Percentiles rank a stretch among this genome's conserved stretches.
Conservation (phyloP, 2,888 invertebrate genomes). For the Clitarchus hookeri region DNA sequence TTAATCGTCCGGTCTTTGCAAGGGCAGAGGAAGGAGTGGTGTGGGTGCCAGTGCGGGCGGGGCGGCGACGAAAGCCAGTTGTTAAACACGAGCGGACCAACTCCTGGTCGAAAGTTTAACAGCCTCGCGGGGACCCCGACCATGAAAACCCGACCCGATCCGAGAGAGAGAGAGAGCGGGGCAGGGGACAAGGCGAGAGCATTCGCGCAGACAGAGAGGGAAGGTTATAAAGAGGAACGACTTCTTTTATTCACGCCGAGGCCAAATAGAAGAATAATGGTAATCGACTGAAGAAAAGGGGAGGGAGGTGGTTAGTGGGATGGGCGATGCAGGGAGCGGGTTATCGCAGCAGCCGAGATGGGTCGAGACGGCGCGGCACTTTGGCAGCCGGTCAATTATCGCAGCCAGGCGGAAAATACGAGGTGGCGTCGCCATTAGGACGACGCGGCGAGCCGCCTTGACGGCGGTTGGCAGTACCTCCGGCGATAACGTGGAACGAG, state of each 20-base stretch:
- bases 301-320: background rate
- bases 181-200: too few species aligned
- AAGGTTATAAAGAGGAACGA: background rate
- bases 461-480: background rate
- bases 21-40: background rate
- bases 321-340: background rate
- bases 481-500: background rate
- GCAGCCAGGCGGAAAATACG: background rate
- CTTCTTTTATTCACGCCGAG: slow-evolving; percentile 6
- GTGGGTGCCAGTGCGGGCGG: background rate
- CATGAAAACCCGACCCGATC: background rate
- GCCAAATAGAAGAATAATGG: slow-evolving; percentile 14
- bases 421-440: slow-evolving; percentile 7
- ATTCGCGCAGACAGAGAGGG: too few species aligned
- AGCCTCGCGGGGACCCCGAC: background rate
- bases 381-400: background rate
- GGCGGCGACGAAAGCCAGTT: background rate
- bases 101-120: background rate
- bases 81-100: background rate
- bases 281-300: background rate
- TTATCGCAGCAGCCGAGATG: slow-evolving; percentile 14
- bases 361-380: background rate
- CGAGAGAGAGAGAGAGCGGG: background rate
- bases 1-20: background rate
- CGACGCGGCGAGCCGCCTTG: background rate